Evolutionary conservation across 2,113 vertebrate species (phyloP).

Genomic region (Hiodon alosoides): DNA sequence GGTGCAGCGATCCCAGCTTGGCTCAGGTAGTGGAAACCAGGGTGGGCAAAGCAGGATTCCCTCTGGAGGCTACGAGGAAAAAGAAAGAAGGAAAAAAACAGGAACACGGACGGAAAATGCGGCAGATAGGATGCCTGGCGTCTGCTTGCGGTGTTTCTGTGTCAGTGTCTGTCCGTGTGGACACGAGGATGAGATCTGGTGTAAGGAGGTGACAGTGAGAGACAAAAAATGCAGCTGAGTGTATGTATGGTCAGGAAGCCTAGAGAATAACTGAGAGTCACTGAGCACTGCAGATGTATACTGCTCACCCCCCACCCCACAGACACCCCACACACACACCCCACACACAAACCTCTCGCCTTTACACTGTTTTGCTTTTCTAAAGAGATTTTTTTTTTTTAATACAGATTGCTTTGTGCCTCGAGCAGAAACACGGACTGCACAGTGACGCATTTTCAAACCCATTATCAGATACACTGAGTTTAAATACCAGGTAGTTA

Average conservation of each 20-base stretch:
- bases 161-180: constrained; percentile 15
- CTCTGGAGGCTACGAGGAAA: constrained; percentile 2
- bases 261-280: constrained; percentile 15
- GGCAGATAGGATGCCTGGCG: constrained; percentile 18
- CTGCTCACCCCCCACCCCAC: background rate
- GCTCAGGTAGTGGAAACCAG: no score
- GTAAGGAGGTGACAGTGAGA: background rate
- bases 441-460: no score
- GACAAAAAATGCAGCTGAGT: background rate
- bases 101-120: constrained; percentile 17
- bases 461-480: no score
- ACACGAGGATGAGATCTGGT: constrained; percentile 11
- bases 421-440: background rate
- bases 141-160: constrained; percentile 30
- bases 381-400: no score
- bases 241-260: background rate
- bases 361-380: background rate
- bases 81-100: constrained; percentile 15
- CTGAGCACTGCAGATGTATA: constrained; percentile 11
- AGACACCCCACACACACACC: background rate
- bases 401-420: background rate
- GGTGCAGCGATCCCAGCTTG: constrained; percentile 2
- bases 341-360: background rate
- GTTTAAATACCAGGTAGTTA: no score
- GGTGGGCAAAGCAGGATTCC: background rate